Evolutionary conservation across 2,797 vertebrate species (phyloP).

Genomic region (Platyrinchus mystaceus): DNA sequence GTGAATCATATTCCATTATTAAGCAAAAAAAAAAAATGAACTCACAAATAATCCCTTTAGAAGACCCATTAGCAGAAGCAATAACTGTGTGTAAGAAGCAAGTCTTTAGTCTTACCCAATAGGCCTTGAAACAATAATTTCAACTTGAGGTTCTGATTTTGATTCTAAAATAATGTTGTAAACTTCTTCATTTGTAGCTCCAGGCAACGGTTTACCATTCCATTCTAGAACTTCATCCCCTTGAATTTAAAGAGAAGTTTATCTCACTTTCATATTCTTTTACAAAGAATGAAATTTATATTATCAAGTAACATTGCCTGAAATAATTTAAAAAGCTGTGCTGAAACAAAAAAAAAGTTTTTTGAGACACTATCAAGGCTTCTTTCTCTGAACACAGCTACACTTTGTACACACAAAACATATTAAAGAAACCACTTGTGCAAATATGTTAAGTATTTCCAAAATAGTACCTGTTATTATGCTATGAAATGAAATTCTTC

Average conservation of each 20-base stretch:
- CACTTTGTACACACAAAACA: not conserved
- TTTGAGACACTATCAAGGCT: not conserved
- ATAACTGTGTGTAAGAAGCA: slow-evolving; percentile 60
- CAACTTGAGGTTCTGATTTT: slow-evolving; percentile 98
- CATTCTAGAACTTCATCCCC: slow-evolving; percentile 98
- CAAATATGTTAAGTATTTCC: slow-evolving; percentile 6
- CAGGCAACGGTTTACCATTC: slow-evolving; percentile 96
- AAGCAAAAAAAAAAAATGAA: not conserved
- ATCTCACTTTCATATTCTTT: slow-evolving; percentile 32
- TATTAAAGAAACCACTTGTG: not conserved
- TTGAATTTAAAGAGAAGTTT: slow-evolving; percentile 80
- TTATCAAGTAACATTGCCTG: not conserved
- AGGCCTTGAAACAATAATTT: slow-evolving; percentile 98
- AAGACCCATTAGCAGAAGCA: slow-evolving; percentile 54
- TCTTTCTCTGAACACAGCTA: not conserved
- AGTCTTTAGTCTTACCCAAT: slow-evolving; percentile 88
- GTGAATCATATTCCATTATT: not conserved
- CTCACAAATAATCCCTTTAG: not conserved
- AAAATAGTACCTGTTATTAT: slow-evolving; percentile 40
- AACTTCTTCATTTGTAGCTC: slow-evolving; percentile 98
- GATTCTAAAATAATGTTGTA: slow-evolving; percentile 99
- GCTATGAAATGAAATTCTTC: slow-evolving; percentile 36
- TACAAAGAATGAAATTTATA: slow-evolving; percentile 27
- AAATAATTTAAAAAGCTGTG: not conserved
- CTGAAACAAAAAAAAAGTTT: not conserved